Percentiles rank a stretch among this genome's conserved stretches.
These are phyloP conservation scores for Cheilosia pagana DNA, from an alignment of 2,888 invertebrate species.

Conservation along the genomic window DNA sequence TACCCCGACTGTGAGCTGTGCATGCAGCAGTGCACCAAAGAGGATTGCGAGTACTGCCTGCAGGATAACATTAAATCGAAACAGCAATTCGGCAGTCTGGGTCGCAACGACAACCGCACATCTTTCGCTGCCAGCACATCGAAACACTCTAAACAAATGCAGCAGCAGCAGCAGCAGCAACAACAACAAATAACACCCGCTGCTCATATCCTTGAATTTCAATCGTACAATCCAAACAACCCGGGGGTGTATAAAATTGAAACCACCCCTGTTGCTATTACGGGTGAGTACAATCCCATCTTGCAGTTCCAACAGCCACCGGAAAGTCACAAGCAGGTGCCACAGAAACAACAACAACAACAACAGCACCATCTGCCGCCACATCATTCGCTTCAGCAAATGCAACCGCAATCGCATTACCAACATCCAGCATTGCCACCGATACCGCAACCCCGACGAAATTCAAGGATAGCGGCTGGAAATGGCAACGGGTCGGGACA, in stretches of 20 bases:
- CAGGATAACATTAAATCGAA: conserved; percentile 68
- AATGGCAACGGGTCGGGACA: conserved; percentile 21
- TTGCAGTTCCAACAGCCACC: conserved; percentile 80
- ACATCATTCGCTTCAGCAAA: conserved; percentile 66
- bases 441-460: conserved; percentile 65
- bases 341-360: conserved; percentile 75
- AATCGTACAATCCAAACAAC: conserved; percentile 83
- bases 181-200: conserved; percentile 72
- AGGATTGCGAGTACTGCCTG: conserved; percentile 82
- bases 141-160: conserved; percentile 57
- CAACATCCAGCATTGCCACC: conserved; percentile 65
- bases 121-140: conserved; percentile 55
- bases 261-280: conserved; percentile 83
- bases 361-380: conserved; percentile 76
- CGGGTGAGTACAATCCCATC: conserved; percentile 83
- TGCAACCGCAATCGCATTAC: conserved; percentile 69
- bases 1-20: conserved; percentile 82
- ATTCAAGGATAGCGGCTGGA: conserved; percentile 57
- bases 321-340: conserved; percentile 76
- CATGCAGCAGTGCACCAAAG: conserved; percentile 82
- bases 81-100: conserved; percentile 75
- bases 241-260: conserved; percentile 83
- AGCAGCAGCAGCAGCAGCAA: conserved; percentile 66
- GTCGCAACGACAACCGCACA: conserved; percentile 62
- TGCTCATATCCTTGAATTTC: conserved; percentile 82